Evolutionary conservation across 92 coral and sea anemone species (phyloP).

Genomic region (Virgularia gustaviana): DNA sequence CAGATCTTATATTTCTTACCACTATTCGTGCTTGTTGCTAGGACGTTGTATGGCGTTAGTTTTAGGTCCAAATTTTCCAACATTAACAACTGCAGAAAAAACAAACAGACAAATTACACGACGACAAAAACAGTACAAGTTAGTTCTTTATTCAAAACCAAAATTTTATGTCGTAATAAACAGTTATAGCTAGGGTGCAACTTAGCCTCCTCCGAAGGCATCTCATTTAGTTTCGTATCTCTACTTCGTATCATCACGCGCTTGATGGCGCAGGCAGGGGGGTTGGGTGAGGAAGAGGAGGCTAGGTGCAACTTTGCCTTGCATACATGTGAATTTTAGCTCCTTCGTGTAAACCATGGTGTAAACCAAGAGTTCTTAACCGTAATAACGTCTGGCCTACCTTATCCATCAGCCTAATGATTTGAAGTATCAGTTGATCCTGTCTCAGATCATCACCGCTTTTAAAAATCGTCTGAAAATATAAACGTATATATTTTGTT

Average conservation of each 20-base stretch:
- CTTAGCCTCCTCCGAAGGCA: no score
- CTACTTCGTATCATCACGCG: no score
- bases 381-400: constrained; percentile 25
- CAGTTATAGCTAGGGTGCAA: no score
- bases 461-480: constrained; percentile 72
- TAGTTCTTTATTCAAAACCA: not conserved
- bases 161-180: not conserved
- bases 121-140: not conserved
- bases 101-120: not conserved
- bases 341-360: not conserved
- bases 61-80: constrained; percentile 92
- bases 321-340: not conserved
- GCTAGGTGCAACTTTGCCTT: no score
- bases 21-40: constrained; percentile 88
- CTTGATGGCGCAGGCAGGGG: no score
- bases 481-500: not conserved
- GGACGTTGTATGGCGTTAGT: constrained; percentile 88
- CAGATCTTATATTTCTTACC: constrained; percentile 44
- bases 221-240: no score
- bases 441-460: constrained; percentile 95
- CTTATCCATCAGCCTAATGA: constrained; percentile 91
- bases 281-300: no score
- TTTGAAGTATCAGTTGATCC: constrained; percentile 90
- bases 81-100: constrained; percentile 72
- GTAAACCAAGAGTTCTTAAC: not conserved